phyloP scores from a whole-genome alignment of 2,797 vertebrate species.

The Sus cebifrons region DNA sequence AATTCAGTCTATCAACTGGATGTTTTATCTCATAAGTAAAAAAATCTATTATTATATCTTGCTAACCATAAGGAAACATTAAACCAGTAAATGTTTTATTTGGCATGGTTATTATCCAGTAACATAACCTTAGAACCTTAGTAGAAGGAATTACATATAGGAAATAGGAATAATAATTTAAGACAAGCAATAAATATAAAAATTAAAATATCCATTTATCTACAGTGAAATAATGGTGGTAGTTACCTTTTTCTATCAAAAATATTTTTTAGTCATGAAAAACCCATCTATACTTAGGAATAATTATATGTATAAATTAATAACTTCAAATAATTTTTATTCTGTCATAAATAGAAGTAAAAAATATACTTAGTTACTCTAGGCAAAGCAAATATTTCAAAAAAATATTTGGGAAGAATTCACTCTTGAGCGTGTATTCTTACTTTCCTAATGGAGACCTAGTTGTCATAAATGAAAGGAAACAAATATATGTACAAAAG shows the following conservation, averaged over 20 bases:
- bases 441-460: slow-evolving; percentile 10
- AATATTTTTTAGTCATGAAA: slow-evolving; percentile 31
- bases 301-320: slow-evolving; percentile 28
- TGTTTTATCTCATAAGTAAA: not conserved
- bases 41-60: not conserved
- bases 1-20: not conserved
- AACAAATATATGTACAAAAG: slow-evolving; percentile 45
- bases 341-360: not conserved
- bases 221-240: not conserved
- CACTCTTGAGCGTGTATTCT: not conserved
- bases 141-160: not conserved
- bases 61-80: slow-evolving; percentile 9
- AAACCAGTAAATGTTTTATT: slow-evolving; percentile 40
- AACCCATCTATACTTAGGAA: not conserved
- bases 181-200: slow-evolving; percentile 43
- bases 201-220: slow-evolving; percentile 49
- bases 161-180: slow-evolving; percentile 53
- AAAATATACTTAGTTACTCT: slow-evolving; percentile 41
- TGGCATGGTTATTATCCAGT: not conserved
- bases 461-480: slow-evolving; percentile 40
- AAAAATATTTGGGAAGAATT: slow-evolving; percentile 63
- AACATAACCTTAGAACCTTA: slow-evolving; percentile 48
- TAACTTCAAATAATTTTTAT: slow-evolving; percentile 55
- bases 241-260: not conserved
- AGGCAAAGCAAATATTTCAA: slow-evolving; percentile 11